These are phyloP conservation scores for Pitangus sulphuratus DNA, from an alignment of 2,797 vertebrate genomes.

Conservation along the genomic window DNA sequence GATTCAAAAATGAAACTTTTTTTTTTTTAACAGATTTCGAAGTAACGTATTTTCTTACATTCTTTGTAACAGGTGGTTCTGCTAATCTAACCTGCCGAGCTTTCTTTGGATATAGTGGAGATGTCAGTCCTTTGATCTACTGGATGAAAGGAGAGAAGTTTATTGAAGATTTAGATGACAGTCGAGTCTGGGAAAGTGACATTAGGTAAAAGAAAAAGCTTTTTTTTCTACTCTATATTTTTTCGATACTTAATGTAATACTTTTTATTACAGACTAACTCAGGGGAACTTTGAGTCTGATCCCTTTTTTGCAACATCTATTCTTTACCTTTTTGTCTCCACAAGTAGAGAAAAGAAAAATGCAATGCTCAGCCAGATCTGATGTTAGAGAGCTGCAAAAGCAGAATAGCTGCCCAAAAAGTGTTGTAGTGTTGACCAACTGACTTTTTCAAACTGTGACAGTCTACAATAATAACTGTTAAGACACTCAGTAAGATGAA, in stretches of 20 bases:
- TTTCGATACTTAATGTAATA: neutral
- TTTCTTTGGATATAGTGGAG: slow-evolving; percentile 95
- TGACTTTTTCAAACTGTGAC: neutral
- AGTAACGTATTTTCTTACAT: slow-evolving; percentile 38
- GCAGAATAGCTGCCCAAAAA: neutral
- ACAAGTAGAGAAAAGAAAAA: neutral
- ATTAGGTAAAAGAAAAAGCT: slow-evolving; percentile 87
- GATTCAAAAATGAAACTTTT: neutral
- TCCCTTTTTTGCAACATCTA: neutral
- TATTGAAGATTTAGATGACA: slow-evolving; percentile 97
- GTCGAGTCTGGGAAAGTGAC: slow-evolving; percentile 92
- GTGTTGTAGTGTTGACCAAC: accelerated
- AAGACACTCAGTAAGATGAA: neutral
- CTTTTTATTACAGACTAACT: neutral
- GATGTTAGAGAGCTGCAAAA: neutral
- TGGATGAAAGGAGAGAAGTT: slow-evolving; percentile 99
- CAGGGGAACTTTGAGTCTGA: neutral
- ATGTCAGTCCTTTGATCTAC: slow-evolving; percentile 94
- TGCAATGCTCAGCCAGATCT: accelerated
- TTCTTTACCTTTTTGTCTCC: neutral
- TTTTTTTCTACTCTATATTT: neutral
- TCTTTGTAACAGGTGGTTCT: slow-evolving; percentile 82
- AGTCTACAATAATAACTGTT: neutral
- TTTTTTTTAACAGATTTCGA: neutral
- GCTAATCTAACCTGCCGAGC: slow-evolving; percentile 96